These are phyloP conservation scores for Callospermophilus lateralis DNA, from an alignment of 2,113 vertebrate genomes.

Conservation along the genomic window DNA sequence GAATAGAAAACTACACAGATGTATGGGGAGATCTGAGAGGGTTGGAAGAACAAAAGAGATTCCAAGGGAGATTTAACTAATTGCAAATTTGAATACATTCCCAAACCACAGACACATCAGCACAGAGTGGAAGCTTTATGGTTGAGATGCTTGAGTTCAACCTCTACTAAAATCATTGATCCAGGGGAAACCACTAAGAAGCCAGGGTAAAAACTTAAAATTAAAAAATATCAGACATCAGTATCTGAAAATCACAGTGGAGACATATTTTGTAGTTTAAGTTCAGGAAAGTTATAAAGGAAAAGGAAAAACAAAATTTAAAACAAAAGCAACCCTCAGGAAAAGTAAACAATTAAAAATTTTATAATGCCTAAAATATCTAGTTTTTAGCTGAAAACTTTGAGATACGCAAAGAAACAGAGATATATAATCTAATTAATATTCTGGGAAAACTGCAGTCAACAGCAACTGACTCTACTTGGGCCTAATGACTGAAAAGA, in stretches of 20 bases:
- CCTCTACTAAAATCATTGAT: background rate
- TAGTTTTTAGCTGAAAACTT: background rate
- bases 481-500: background rate
- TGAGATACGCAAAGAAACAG: background rate
- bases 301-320: background rate
- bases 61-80: background rate
- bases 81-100: slow-evolving; percentile 12
- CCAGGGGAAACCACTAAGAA: background rate
- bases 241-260: background rate
- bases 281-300: background rate
- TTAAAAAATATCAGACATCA: background rate
- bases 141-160: slow-evolving; percentile 13
- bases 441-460: background rate
- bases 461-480: background rate
- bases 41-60: background rate
- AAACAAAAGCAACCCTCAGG: background rate
- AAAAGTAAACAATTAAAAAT: slow-evolving; percentile 17
- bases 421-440: background rate
- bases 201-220: background rate
- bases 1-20: background rate
- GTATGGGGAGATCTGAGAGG: background rate
- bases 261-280: background rate
- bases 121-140: background rate
- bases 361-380: background rate
- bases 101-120: background rate